Base-by-base conservation (phyloP, 1,140 invertebrate species). In the Catajapyx aquilonaris region DNA sequence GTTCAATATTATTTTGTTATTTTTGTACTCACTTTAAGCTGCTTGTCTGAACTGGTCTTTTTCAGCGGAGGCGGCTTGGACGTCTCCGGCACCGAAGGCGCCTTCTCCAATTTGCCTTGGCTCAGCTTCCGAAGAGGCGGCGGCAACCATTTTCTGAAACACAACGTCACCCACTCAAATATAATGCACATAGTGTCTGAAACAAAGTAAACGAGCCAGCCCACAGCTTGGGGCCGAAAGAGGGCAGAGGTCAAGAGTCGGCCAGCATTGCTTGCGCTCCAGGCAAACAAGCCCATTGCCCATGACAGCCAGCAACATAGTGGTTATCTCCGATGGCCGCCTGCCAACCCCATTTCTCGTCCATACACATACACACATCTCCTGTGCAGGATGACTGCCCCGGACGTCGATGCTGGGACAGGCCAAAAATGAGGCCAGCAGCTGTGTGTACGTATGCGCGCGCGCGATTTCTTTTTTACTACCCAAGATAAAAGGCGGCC, bases 111-210 rank as follows among this genome's bases (percentile, higher is more conserved):
- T 60, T 85, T 87, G 32, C 75, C 74, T 54, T 85, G 80, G 45
- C 84, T 88, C 40, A 85, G 62, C 57, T 94, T 95, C 38, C 86
- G 70, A 33, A 90, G 64, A 21, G 79, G 80, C 38, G 73, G 79
- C 35, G 83, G 83, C 38, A 93, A 61, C 86, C 87, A 93, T 73
- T 88, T 88, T 55, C 84, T 75, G 48, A 69, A 75, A 51, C n/a
- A n/a, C n/a, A n/a, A n/a, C n/a, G n/a, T n/a, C n/a, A n/a, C n/a
- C n/a, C n/a, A n/a, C n/a, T n/a, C n/a, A n/a, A n/a, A n/a, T n/a
- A n/a, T n/a, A n/a, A n/a, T n/a, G n/a, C n/a, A n/a, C n/a, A n/a
- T n/a, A n/a, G n/a, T n/a, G n/a, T n/a, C n/a, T n/a, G n/a, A n/a
- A n/a, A n/a, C n/a, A n/a, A n/a, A n/a, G n/a, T n/a, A n/a, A n/a